Base-by-base conservation (phyloP, 2,888 invertebrate genomes). In the Odontocerum albicorne region DNA sequence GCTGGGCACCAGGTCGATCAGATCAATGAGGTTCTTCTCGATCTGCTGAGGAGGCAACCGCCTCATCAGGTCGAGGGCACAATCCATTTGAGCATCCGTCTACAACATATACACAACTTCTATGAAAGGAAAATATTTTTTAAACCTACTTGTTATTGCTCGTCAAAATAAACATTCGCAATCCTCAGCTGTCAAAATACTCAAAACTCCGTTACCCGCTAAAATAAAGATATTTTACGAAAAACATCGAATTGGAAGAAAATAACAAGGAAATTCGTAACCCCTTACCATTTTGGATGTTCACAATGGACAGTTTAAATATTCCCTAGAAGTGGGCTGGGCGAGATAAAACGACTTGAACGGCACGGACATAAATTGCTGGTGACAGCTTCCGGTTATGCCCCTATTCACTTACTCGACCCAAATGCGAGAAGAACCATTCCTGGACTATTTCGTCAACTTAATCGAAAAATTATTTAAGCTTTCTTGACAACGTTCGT, bases 21-120 rank as follows among this genome's bases (percentile, higher is more conserved):
- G 82, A 81, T 99, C 97, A 70, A 92, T 92, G 63, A 99, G 80
- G 76, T 98, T 99, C 74, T 96, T 96, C 73, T 98, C 98, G 66
- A 98, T 97, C 77, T 98, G 95, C 77, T 99, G 99, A 64, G 99
- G 99, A 64, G 99, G 99, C 71, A 99, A 77, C 66, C 99, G 87
- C 70, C 99, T 83, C 99, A 99, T 99, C 70, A 99, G 83, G 80
- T 99, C 99, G 66, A 99, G 79, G 45, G 98, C 98, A 80, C 96
- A 96, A 79, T 99, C 99, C 85, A 99, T 90, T 79, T 97, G 95
- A 75, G 93, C 89, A 71, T 95, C 95, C 71, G 90, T 91, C 94
- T 94, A 72, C 56, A 76, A 77, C 31, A 27, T 27, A 35, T 35
- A 12, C 10, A 12, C 4, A 35, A 10, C 27, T 27, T 27, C 27